phyloP scores from a whole-genome alignment of 2,888 invertebrate genomes.

The Cheilosia vulpina region DNA sequence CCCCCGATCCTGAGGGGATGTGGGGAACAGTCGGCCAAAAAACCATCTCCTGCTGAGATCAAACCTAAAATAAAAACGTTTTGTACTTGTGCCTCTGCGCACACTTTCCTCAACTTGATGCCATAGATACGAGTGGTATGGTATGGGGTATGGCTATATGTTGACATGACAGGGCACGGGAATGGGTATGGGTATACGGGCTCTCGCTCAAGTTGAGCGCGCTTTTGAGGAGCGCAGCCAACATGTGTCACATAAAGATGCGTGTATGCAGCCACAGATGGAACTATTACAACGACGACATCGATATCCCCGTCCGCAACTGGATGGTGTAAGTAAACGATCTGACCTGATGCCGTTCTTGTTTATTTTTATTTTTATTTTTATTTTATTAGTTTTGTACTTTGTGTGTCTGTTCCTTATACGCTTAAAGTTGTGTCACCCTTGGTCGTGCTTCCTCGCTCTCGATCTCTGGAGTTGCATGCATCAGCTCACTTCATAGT shows the following conservation, averaged over 20 bases:
- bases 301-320: constrained; percentile 38
- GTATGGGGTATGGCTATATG: not conserved
- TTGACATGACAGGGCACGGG: constrained; percentile 4
- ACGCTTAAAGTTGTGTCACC: constrained; percentile 58
- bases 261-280: constrained; percentile 64
- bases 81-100: constrained; percentile 61
- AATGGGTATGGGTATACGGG: not conserved
- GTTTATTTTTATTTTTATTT: constrained; percentile 71
- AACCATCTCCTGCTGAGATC: constrained; percentile 71
- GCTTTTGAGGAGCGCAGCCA: constrained; percentile 56
- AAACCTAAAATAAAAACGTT: constrained; percentile 59
- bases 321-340: constrained; percentile 73
- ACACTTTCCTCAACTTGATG: constrained; percentile 57
- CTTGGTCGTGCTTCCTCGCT: constrained; percentile 43
- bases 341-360: constrained; percentile 73
- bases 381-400: constrained; percentile 47
- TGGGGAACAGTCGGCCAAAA: constrained; percentile 26
- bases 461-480: constrained; percentile 14
- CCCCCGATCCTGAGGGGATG: constrained; percentile 12
- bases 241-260: constrained; percentile 73
- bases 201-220: constrained; percentile 54
- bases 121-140: constrained; percentile 40
- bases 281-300: constrained; percentile 37
- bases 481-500: constrained; percentile 31
- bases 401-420: constrained; percentile 10